Base-by-base conservation (phyloP, 2,888 invertebrate genomes). In the Carcina quercana region DNA sequence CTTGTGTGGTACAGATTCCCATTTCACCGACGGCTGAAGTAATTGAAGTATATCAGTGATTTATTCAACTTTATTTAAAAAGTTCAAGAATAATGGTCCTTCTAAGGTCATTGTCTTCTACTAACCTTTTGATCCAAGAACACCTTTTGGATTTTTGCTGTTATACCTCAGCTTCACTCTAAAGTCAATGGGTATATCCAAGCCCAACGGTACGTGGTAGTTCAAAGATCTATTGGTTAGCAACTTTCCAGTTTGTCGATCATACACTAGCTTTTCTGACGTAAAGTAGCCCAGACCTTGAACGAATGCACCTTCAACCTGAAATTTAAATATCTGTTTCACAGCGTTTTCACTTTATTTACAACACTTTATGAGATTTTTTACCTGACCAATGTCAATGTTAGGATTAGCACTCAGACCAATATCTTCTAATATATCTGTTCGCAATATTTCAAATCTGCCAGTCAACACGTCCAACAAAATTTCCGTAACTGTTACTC, bases 381-480 rank as follows among this genome's bases (percentile, higher is more conserved):
- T 46, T 29, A 85, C 84, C 75, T 92, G 91, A 11, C 91, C 91
- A 35, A 91, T 68, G 59, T 92, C 91, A 15, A 91, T 61, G 40
- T 75, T 65, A 5, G 91, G 91, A 59, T 87, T 91, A 28, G 89
- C 70, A 59, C 89, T 90, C 40, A 87, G 59, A 1, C 91, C 91
- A 1, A 85, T 86, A 57, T 92, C 92, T 53, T 91, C 91, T 36
- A 90, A 53, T 38, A 91, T 68, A 65, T 91, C 91, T 0, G 86
- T 87, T 41, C 90, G 72, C 1, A 64, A 53, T 21, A 90, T 64
- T 47, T 88, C 71, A 42, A 87, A 86, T 49, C 88, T 87, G 2
- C 93, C 93, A 1, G 92, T 91, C 27, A 92, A 57, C 2, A 91
- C 67, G 58, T 93, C 93, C 3, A 93, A 51, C 50, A 90, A 87